Base-by-base conservation (phyloP, 2,888 invertebrate genomes). In the Galeruca laticollis region DNA sequence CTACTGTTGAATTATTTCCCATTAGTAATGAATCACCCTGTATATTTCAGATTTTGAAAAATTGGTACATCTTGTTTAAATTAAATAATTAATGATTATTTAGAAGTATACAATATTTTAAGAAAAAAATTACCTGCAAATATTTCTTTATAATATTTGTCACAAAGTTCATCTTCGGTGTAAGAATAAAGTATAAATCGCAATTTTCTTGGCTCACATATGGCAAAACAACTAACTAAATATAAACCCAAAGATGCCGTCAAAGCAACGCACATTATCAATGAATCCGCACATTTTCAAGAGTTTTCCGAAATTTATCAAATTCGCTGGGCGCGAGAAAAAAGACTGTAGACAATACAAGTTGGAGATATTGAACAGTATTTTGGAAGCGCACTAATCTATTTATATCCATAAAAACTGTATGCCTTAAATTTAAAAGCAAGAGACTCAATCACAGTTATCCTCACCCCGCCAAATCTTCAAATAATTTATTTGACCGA, bases 351-450 rank as follows among this genome's bases (percentile, higher is more conserved):
- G 65, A 66, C 66, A 66, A 66, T 66, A 37, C 59, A 47, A 60
- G 63, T 31, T 68, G 56, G 67, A 68, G 59, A 57, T 70, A 68
- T 72, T 63, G 66, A 70, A 69, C 66, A 68, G 66, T 63, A 72
- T 73, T 73, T 72, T 66, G 66, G 70, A 72, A 66, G 68, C 70
- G 60, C 65, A 68, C 71, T 72, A 68, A 70, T 70, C 70, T 72
- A 71, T 73, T 72, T 73, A 73, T 73, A 73, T 59, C 71, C 70
- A 69, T 73, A 73, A 73, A 73, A 73, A 73, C 71, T 71, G 63
- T 71, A 71, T 68, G 70, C 61, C 71, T 69, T 71, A 57, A 73
- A 73, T 70, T 73, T 73, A 69, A 73, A 59, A 69, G 68, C 67
- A 69, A 67, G 69, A 67, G 69, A 69, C 67, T 71, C 69, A 67